These are phyloP conservation scores for Larimichthys polyactis DNA, from an alignment of 2,113 vertebrate species.

Conservation along the genomic window DNA sequence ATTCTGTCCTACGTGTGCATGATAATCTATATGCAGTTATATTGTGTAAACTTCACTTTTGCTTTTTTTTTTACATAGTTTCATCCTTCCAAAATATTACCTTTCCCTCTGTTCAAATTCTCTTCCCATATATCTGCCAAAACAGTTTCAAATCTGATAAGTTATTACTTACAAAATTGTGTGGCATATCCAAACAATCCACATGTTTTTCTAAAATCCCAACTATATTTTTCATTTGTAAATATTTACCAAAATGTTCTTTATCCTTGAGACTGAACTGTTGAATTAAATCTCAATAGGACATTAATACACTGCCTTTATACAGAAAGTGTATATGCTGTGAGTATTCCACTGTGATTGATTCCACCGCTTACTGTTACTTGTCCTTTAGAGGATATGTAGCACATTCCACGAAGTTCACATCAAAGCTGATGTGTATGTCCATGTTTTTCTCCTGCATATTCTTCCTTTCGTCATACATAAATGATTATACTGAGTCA, in stretches of 20 bases:
- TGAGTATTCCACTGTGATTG: too few species aligned
- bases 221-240: neutral
- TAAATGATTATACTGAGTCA: conserved; percentile 18
- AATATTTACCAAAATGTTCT: neutral
- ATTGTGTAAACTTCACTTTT: too few species aligned
- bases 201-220: neutral
- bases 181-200: neutral
- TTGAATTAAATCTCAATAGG: neutral
- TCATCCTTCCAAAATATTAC: too few species aligned
- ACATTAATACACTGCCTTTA: neutral
- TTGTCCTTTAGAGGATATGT: neutral
- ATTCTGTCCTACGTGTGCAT: neutral
- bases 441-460: neutral
- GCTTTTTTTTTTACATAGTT: too few species aligned
- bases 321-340: neutral
- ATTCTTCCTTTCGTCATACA: neutral
- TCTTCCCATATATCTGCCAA: neutral
- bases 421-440: neutral
- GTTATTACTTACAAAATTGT: neutral
- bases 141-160: neutral
- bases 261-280: neutral
- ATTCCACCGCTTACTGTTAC: neutral
- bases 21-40: too few species aligned
- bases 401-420: neutral
- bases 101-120: neutral